Evolutionary conservation across 2,888 invertebrate genomes (phyloP).

Genomic region (Mythimna albipuncta): DNA sequence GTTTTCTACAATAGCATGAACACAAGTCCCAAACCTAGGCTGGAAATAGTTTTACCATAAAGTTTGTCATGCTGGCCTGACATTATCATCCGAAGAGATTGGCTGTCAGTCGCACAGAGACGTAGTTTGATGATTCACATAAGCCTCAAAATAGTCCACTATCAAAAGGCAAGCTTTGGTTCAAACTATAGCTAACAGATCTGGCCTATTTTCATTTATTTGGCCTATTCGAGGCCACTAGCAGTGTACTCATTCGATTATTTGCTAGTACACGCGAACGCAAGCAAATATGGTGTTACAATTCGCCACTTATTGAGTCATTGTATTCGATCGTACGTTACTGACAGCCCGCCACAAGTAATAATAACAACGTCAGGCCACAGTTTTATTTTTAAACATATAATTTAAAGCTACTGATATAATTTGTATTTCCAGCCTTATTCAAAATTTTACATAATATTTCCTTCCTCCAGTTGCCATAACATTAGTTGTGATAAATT

Average conservation of each 20-base stretch:
- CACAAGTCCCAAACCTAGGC: slow-evolving; percentile 51
- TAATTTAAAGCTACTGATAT: slow-evolving; percentile 53
- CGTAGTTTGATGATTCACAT: neutral
- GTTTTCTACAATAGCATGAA: slow-evolving; percentile 31
- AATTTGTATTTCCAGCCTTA: slow-evolving; percentile 55
- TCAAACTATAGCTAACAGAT: neutral
- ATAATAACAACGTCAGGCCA: slow-evolving; percentile 2
- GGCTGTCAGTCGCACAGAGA: slow-evolving; percentile 20
- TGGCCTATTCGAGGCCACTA: slow-evolving; percentile 1
- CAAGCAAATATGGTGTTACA: slow-evolving; percentile 13
- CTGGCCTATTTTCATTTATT: slow-evolving; percentile 23
- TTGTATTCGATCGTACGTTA: neutral
- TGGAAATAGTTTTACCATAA: slow-evolving; percentile 54
- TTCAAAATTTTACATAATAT: slow-evolving; percentile 25
- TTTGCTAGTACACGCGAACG: neutral
- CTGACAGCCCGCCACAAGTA: neutral
- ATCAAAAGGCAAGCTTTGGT: neutral
- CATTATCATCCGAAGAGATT: slow-evolving; percentile 1
- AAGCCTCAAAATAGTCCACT: neutral
- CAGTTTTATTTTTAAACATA: neutral
- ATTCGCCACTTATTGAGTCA: slow-evolving; percentile 10
- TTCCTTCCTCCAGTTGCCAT: slow-evolving; percentile 56
- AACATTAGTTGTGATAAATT: slow-evolving; percentile 72
- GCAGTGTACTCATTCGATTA: slow-evolving; percentile 1
- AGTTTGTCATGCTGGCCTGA: slow-evolving; percentile 9